Conservation (phyloP, 1,140 invertebrate species). For the Whitmania pigra region DNA sequence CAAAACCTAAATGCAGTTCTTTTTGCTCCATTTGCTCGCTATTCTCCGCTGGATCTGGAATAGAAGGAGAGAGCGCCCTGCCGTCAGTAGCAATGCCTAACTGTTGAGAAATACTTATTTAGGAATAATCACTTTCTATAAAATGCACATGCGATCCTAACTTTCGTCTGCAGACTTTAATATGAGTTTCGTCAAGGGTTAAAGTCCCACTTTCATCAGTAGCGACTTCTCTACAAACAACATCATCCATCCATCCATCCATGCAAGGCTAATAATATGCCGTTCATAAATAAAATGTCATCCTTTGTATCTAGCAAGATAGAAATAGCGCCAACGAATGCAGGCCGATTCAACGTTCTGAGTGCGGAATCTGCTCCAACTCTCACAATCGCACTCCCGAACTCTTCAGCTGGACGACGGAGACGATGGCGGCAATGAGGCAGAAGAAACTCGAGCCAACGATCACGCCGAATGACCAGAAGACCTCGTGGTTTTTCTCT, state of each 20-base stretch:
- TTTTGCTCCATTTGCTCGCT: too few relatives aligned
- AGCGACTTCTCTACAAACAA: not conserved
- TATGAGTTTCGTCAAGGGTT: too few relatives aligned
- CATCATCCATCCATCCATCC: constrained; percentile 1
- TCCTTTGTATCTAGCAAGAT: not conserved
- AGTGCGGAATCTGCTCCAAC: not conserved
- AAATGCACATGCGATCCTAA: too few relatives aligned
- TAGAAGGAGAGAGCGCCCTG: too few relatives aligned
- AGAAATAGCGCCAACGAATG: not conserved
- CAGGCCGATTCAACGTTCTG: not conserved
- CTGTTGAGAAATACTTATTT: too few relatives aligned
- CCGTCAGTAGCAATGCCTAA: too few relatives aligned
- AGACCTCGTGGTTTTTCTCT: constrained; percentile 8
- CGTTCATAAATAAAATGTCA: too few relatives aligned
- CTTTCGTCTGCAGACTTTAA: too few relatives aligned
- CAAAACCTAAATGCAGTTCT: too few relatives aligned
- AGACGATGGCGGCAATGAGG: constrained; percentile 22
- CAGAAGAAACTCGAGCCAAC: constrained; percentile 14
- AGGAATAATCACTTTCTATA: too few relatives aligned
- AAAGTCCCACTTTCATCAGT: too few relatives aligned
- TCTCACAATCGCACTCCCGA: constrained; percentile 24
- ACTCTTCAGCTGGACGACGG: constrained; percentile 23
- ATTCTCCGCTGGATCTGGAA: too few relatives aligned
- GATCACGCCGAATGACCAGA: constrained; percentile 23
- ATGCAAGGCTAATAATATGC: not conserved